phyloP scores from a whole-genome alignment of 2,888 invertebrate species.

The Acronicta psi region DNA sequence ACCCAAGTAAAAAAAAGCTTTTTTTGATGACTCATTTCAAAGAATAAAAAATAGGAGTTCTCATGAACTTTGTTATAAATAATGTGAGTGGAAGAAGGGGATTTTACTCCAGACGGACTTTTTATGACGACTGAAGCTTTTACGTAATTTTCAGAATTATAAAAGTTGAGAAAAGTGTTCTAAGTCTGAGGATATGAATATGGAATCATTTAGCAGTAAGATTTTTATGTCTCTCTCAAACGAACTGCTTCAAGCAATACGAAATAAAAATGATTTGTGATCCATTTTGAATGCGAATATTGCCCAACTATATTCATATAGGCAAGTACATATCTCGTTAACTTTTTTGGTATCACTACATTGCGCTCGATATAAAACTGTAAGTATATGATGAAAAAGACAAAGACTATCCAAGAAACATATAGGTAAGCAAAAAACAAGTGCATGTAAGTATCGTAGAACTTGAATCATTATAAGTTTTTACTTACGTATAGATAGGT shows the following conservation, averaged over 20 bases:
- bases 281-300: constrained; percentile 30
- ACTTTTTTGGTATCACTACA: constrained; percentile 28
- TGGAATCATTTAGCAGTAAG: constrained; percentile 61
- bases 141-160: constrained; percentile 63
- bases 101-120: constrained; percentile 58
- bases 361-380: constrained; percentile 24
- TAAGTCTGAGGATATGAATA: constrained; percentile 62
- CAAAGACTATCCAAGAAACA: constrained; percentile 10
- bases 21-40: constrained; percentile 33
- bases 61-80: constrained; percentile 55
- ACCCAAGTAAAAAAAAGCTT: neutral
- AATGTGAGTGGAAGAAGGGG: constrained; percentile 57
- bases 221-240: constrained; percentile 58
- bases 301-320: constrained; percentile 37
- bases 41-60: constrained; percentile 49
- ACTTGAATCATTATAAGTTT: constrained; percentile 30
- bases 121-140: constrained; percentile 63
- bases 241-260: constrained; percentile 45
- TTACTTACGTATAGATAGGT: too few relatives aligned
- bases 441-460: constrained; percentile 5
- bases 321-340: constrained; percentile 20
- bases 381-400: constrained; percentile 12
- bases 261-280: constrained; percentile 57
- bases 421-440: constrained; percentile 15
- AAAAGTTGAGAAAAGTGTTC: constrained; percentile 60